Conservation (phyloP, 2,113 vertebrate genomes). For the Eolophus roseicapilla region DNA sequence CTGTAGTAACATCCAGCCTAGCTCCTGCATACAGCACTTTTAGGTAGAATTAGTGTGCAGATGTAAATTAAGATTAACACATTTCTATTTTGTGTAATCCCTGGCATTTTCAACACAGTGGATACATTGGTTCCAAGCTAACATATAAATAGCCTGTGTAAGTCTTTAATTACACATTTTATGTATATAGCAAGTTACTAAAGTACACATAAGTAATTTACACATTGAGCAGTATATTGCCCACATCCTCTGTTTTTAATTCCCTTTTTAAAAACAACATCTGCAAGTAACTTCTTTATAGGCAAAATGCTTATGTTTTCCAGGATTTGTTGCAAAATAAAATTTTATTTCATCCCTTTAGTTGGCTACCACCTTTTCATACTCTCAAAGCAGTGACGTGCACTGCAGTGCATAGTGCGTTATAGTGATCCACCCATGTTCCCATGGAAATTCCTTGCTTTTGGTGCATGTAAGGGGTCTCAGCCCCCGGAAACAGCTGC, state of each 20-base stretch:
- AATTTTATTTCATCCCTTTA: neutral
- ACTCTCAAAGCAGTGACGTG: neutral
- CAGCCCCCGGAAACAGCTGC: neutral
- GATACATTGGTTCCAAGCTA: neutral
- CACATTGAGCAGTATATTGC: neutral
- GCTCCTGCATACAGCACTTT: accelerated
- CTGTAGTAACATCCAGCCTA: neutral
- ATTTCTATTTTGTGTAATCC: neutral
- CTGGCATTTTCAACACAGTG: neutral
- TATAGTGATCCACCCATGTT: accelerated
- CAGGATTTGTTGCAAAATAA: neutral
- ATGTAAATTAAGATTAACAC: neutral
- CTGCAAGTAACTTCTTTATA: neutral
- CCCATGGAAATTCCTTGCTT: neutral
- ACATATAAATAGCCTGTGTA: neutral
- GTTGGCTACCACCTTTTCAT: neutral
- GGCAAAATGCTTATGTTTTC: neutral
- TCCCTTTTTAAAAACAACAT: neutral
- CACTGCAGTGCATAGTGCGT: neutral
- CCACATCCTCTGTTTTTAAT: neutral
- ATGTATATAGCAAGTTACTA: neutral
- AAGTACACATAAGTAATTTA: neutral
- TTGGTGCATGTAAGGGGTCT: neutral
- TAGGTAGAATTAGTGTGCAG: neutral
- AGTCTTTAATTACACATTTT: neutral